Conservation (phyloP, 2,888 invertebrate genomes). For the Diogma glabrata region DNA sequence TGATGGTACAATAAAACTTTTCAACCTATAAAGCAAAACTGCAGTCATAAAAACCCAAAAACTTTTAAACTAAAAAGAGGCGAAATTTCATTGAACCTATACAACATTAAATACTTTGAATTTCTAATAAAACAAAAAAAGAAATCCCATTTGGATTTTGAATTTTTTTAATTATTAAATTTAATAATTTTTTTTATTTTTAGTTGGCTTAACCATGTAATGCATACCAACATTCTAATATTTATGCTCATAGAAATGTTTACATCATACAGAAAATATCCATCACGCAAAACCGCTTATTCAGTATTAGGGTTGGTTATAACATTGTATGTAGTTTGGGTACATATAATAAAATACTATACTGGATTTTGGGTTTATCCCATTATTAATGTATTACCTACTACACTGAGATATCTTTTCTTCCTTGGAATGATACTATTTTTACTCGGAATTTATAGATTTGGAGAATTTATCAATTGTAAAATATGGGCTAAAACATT, state of each 20-base stretch:
- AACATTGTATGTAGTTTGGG: constrained; percentile 64
- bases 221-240: constrained; percentile 79
- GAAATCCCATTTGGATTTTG: too few relatives aligned
- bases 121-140: too few relatives aligned
- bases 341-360: constrained; percentile 60
- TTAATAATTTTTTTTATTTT: constrained; percentile 8
- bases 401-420: constrained; percentile 61
- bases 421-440: constrained; percentile 53
- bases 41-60: too few relatives aligned
- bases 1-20: too few relatives aligned
- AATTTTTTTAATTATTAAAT: not conserved
- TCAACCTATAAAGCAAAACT: too few relatives aligned
- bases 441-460: constrained; percentile 48
- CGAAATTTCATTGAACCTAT: too few relatives aligned
- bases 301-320: constrained; percentile 51
- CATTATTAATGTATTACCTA: constrained; percentile 63
- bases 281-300: constrained; percentile 52
- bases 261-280: constrained; percentile 66
- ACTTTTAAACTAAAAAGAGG: too few relatives aligned
- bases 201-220: constrained; percentile 81
- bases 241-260: constrained; percentile 67
- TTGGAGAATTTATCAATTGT: constrained; percentile 62
- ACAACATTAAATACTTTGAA: too few relatives aligned
- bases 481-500: constrained; percentile 61
- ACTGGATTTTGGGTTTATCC: constrained; percentile 89